phyloP scores from a whole-genome alignment of 2,888 invertebrate genomes.

The Aspidapion aeneum region DNA sequence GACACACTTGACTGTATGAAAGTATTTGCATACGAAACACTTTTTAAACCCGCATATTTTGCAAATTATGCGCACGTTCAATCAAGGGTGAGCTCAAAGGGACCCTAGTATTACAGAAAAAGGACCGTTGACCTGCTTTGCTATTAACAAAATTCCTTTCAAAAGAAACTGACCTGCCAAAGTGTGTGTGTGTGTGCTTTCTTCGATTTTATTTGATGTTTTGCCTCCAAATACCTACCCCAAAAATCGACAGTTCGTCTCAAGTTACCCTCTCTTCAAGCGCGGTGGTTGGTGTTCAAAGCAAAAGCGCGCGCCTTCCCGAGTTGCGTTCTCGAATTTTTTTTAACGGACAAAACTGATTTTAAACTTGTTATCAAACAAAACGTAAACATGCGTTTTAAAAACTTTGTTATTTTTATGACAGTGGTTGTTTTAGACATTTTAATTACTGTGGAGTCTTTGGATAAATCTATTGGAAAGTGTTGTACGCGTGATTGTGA shows the following conservation, averaged over 20 bases:
- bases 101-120: not conserved
- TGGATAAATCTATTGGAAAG: not conserved
- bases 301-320: not conserved
- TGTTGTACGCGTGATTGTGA: not conserved
- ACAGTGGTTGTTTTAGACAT: not conserved
- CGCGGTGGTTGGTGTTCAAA: no score
- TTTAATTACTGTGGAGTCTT: not conserved
- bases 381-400: no score
- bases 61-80: not conserved
- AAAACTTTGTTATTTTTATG: no score
- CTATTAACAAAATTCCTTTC: not conserved
- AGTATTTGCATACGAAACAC: no score
- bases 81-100: not conserved
- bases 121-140: not conserved
- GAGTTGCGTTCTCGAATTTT: not conserved
- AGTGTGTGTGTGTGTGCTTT: no score
- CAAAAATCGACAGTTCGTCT: not conserved
- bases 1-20: no score
- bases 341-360: not conserved
- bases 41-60: not conserved
- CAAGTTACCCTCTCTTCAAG: not conserved
- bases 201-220: not conserved
- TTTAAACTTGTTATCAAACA: not conserved
- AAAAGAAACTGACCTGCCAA: not conserved
- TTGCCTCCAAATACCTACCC: not conserved